Evolutionary conservation across 2,888 invertebrate species (phyloP).

Genomic region (Andrena bicolor): DNA sequence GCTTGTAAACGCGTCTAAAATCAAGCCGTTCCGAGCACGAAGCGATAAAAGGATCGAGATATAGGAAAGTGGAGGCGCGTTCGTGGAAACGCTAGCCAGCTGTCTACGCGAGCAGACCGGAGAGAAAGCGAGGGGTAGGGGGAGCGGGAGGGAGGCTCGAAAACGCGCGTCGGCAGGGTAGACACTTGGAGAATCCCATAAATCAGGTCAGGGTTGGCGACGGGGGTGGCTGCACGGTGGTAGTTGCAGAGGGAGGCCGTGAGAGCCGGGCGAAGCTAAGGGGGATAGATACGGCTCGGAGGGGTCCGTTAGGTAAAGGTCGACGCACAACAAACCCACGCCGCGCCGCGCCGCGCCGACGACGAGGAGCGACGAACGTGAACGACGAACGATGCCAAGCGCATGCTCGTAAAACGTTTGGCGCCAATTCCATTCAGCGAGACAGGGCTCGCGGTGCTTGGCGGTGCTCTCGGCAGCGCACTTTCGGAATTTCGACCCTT

Average conservation of each 20-base stretch:
- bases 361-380: slow-evolving; percentile 46
- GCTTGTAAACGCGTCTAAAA: background rate
- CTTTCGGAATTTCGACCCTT: background rate
- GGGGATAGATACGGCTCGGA: slow-evolving; percentile 74
- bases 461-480: too few relatives aligned
- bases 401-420: slow-evolving; percentile 80
- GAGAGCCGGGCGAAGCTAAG: slow-evolving; percentile 75
- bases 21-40: background rate
- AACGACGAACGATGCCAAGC: slow-evolving; percentile 60
- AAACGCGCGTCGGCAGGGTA: slow-evolving; percentile 77
- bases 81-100: slow-evolving; percentile 81
- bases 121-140: slow-evolving; percentile 22
- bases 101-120: slow-evolving; percentile 73
- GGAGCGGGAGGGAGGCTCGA: slow-evolving; percentile 50
- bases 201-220: slow-evolving; percentile 87
- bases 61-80: slow-evolving; percentile 36
- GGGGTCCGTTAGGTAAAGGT: slow-evolving; percentile 82
- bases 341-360: slow-evolving; percentile 67
- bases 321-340: slow-evolving; percentile 81
- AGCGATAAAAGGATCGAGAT: background rate
- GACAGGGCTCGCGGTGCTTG: slow-evolving; percentile 7
- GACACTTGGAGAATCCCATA: slow-evolving; percentile 88
- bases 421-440: slow-evolving; percentile 79
- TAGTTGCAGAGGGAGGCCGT: slow-evolving; percentile 72
- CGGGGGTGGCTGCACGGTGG: slow-evolving; percentile 80